Percentiles rank a stretch among this genome's conserved stretches.
Conservation (phyloP, 1,140 invertebrate species). For the Drosophila baimaii region DNA sequence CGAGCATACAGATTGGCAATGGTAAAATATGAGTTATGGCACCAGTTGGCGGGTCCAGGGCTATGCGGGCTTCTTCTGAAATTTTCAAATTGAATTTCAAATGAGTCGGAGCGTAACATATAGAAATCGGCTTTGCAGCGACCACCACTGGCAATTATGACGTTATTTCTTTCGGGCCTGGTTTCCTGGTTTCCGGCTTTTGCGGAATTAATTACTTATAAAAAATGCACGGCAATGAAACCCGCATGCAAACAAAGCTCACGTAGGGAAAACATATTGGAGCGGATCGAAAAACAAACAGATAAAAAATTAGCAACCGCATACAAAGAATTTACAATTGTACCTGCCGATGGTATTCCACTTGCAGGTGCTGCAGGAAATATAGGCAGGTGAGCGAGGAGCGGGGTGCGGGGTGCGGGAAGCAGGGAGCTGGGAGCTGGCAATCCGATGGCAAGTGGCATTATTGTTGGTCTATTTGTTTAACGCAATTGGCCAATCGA, state of each 20-base stretch:
- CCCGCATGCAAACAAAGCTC: slow-evolving; percentile 48
- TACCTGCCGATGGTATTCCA: slow-evolving; percentile 24
- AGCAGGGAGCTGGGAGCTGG: not conserved
- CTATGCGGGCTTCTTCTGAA: slow-evolving; percentile 48
- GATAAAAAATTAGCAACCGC: slow-evolving; percentile 60
- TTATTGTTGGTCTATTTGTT: slow-evolving; percentile 69
- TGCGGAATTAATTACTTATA: slow-evolving; percentile 60
- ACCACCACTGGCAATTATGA: slow-evolving; percentile 33
- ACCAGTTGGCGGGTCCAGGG: slow-evolving; percentile 15
- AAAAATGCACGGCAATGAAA: slow-evolving; percentile 54
- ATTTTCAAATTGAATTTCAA: slow-evolving; percentile 69
- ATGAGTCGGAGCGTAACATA: slow-evolving; percentile 44
- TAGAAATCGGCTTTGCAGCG: slow-evolving; percentile 35
- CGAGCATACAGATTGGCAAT: slow-evolving; percentile 55
- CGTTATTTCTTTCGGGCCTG: slow-evolving; percentile 14
- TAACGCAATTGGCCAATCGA: slow-evolving; percentile 64
- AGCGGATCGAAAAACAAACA: slow-evolving; percentile 27
- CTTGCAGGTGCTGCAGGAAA: slow-evolving; percentile 23
- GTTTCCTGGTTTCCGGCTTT: slow-evolving; percentile 22
- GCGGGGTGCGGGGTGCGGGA: not conserved
- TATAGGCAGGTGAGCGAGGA: slow-evolving; percentile 12
- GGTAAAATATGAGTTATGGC: slow-evolving; percentile 67
- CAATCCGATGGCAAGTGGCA: slow-evolving; percentile 34
- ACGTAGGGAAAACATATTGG: slow-evolving; percentile 61
- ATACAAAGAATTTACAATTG: slow-evolving; percentile 66